A percentile compares a stretch with the other conserved stretches of the same genome.
Conservation (phyloP, 2,888 invertebrate genomes). For the Scrobipalpa atriplicella region DNA sequence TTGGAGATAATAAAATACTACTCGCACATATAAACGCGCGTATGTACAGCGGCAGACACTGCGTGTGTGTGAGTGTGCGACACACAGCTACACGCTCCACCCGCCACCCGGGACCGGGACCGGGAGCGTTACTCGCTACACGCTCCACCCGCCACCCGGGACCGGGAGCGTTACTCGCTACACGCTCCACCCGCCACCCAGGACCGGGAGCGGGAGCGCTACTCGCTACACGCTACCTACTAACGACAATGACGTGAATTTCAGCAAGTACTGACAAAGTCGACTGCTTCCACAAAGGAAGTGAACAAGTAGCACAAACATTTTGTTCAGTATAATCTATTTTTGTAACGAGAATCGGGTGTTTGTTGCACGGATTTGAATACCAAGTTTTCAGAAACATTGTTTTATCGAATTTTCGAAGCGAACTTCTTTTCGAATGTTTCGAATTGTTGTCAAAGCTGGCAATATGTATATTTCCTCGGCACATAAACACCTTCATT, state of each 20-base stretch:
- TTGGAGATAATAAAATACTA: neutral
- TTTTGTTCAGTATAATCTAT: conserved; percentile 47
- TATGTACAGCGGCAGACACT: neutral
- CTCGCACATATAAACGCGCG: conserved; percentile 1
- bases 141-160: no score
- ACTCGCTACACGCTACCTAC: conserved; percentile 1
- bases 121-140: no score
- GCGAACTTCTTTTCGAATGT: neutral
- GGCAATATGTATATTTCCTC: neutral
- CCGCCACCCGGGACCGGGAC: no score
- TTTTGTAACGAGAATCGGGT: conserved; percentile 38
- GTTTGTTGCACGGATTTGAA: neutral
- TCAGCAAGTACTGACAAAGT: conserved; percentile 10
- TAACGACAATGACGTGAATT: conserved; percentile 18
- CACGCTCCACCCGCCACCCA: no score
- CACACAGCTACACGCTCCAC: neutral
- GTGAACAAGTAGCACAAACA: neutral
- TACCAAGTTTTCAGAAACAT: neutral
- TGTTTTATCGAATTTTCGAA: no score
- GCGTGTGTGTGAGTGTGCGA: neutral
- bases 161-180: no score
- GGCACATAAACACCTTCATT: conserved; percentile 3
- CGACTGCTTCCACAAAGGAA: conserved; percentile 4
- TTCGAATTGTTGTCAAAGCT: neutral
- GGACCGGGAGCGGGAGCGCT: neutral